Base-by-base conservation (phyloP, 2,888 invertebrate species). In the Mythimna ferrago region DNA sequence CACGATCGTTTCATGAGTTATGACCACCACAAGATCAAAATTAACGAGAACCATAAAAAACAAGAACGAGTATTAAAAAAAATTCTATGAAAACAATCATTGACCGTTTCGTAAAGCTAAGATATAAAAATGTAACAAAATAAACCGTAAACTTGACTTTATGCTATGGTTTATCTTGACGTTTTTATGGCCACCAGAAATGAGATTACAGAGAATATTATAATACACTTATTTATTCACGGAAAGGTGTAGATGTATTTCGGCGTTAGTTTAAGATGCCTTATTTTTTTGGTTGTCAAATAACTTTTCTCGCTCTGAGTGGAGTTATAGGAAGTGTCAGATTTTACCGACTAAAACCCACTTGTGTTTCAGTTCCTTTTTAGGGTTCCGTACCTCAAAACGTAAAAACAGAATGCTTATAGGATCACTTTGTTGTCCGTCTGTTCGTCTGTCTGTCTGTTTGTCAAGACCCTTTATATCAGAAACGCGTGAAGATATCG, bases 91-190 rank as follows among this genome's bases (percentile, higher is more conserved):
- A 74, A 84, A 84, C 76, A 84, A 76, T 80, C 76, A 78, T 82
- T 73, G 78, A 72, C 71, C 74, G 65, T 80, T 82, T 63, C 71
- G 60, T 80, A 74, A 84, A 82, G 73, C 80, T 70, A 77, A 60
- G 70, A 71, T 67, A 81, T 81, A 83, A 84, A 83, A 81, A 78
- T 69, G 75, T 61, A 70, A 74, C 85, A 84, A 82, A 80, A 84
- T 78, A 71, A 63, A 82, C 74, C 75, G 64, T 85, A 81, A 83
- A 81, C 74, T 79, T 78, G 56, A 74, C 54, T 80, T 60, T 21
- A 79, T 62, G 64, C 62, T 56, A 65, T 44, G 75, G 26, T 76
- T 83, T 78, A 83, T 85, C 83, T 81, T 71, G 63, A 75, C 58
- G 68, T 67, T 85, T 71, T 85, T 83, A 85, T 62, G 69, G 44